These are phyloP conservation scores for Augochlorella aurata DNA, from an alignment of 2,888 invertebrate species.

Conservation along the genomic window DNA sequence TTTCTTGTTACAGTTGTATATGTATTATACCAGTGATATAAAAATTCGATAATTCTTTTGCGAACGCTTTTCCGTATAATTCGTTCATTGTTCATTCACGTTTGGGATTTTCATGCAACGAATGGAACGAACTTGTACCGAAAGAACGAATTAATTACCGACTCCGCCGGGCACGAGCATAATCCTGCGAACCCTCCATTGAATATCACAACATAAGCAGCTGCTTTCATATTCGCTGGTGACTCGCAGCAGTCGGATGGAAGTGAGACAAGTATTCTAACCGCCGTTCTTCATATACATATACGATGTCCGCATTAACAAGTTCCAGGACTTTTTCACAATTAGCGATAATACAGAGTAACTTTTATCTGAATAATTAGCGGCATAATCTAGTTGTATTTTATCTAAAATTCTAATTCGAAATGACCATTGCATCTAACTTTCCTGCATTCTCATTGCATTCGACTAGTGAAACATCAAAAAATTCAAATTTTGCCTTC, in stretches of 20 bases:
- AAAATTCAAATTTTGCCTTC: too few relatives aligned
- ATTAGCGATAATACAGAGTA: neutral
- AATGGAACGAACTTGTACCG: neutral
- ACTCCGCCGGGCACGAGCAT: neutral
- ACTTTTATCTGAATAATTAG: neutral
- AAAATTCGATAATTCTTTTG: neutral
- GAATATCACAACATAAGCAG: conserved; percentile 9
- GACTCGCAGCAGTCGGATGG: neutral
- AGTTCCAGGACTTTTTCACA: neutral
- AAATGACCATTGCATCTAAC: neutral
- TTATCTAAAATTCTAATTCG: neutral
- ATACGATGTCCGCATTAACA: neutral
- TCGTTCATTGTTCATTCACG: neutral
- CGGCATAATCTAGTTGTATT: neutral
- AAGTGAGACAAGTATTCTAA: conserved; percentile 4
- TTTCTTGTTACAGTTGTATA: neutral
- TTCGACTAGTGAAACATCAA: too few relatives aligned
- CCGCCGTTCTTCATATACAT: neutral
- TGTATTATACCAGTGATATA: neutral
- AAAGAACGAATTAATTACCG: conserved; percentile 14
- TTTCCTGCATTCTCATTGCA: too few relatives aligned
- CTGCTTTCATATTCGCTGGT: neutral
- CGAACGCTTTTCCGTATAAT: neutral
- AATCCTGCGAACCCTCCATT: neutral
- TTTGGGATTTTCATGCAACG: neutral